Evolutionary conservation across 2,888 invertebrate species (phyloP).

Genomic region (Tachina fera): DNA sequence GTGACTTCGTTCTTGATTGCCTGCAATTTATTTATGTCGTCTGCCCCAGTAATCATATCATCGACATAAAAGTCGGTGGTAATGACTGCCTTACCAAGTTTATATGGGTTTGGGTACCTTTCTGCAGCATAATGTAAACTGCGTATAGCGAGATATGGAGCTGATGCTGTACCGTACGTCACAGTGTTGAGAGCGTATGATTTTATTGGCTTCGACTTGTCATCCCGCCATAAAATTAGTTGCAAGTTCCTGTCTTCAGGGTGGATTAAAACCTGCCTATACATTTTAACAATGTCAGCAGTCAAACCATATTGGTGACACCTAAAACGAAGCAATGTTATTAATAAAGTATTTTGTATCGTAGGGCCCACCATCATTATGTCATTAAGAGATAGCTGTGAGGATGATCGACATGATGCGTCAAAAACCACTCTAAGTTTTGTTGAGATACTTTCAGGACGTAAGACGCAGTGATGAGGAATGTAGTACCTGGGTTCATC

Average conservation of each 20-base stretch:
- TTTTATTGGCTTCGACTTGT: background rate
- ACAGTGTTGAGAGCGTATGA: conserved; percentile 7
- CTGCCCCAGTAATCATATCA: conserved; percentile 13
- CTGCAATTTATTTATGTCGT: conserved; percentile 5
- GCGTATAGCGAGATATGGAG: conserved; percentile 57
- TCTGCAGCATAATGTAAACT: conserved; percentile 46
- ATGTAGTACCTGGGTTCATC: conserved; percentile 39
- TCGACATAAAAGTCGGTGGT: no score
- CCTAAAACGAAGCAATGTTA: conserved; percentile 56
- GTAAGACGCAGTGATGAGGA: conserved; percentile 65
- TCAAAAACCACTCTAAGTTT: conserved; percentile 68
- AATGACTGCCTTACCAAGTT: no score
- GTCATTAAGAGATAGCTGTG: conserved; percentile 13
- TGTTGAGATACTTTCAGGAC: conserved; percentile 18
- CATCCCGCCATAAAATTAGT: conserved; percentile 45
- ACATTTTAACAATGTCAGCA: conserved; percentile 57
- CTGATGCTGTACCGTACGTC: conserved; percentile 17
- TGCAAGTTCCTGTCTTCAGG: conserved; percentile 46
- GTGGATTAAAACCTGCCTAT: background rate
- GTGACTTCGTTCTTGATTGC: conserved; percentile 15
- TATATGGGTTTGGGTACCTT: conserved; percentile 8
- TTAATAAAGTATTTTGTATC: no score
- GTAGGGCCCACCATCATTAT: conserved; percentile 42
- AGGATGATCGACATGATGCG: conserved; percentile 56
- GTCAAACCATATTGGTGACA: conserved; percentile 47